Conservation (phyloP, 2,888 invertebrate genomes). For the Drosophila recens region DNA sequence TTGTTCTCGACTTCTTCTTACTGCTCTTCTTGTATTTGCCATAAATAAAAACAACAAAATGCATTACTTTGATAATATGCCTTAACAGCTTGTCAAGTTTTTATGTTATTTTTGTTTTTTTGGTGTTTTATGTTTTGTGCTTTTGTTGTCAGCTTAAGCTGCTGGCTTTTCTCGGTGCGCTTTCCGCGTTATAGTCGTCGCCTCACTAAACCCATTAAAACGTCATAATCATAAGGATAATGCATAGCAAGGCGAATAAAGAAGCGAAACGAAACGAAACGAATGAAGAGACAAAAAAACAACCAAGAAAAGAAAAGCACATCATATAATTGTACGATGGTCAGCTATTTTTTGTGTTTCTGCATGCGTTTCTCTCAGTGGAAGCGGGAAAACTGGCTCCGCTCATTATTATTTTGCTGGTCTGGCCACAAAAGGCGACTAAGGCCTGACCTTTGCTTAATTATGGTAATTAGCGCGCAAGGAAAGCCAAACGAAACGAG, state of each 20-base stretch:
- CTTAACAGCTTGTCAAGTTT: conserved; percentile 60
- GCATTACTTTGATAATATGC: conserved; percentile 54
- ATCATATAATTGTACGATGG: conserved; percentile 53
- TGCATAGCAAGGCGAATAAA: conserved; percentile 53
- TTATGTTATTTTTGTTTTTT: conserved; percentile 5
- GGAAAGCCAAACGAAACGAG: conserved; percentile 64
- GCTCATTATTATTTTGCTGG: conserved; percentile 76
- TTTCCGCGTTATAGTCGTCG: conserved; percentile 36
- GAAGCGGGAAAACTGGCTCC: conserved; percentile 1
- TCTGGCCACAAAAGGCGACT: conserved; percentile 75
- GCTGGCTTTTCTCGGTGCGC: conserved; percentile 23
- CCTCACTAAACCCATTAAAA: conserved; percentile 75
- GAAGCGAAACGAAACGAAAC: conserved; percentile 2
- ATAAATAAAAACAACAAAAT: conserved; percentile 9
- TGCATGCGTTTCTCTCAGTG: conserved; percentile 14
- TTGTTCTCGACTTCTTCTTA: not conserved
- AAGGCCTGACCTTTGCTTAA: conserved; percentile 82
- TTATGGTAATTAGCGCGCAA: conserved; percentile 77
- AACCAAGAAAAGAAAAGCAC: conserved; percentile 8
- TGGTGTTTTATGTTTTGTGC: conserved; percentile 39
- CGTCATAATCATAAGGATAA: conserved; percentile 76
- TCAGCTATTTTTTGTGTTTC: conserved; percentile 61
- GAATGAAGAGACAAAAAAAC: not conserved
- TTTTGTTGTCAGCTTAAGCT: conserved; percentile 74
- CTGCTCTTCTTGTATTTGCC: not conserved